Conservation (phyloP, 1,140 invertebrate species). For the Nephila pilipes region DNA sequence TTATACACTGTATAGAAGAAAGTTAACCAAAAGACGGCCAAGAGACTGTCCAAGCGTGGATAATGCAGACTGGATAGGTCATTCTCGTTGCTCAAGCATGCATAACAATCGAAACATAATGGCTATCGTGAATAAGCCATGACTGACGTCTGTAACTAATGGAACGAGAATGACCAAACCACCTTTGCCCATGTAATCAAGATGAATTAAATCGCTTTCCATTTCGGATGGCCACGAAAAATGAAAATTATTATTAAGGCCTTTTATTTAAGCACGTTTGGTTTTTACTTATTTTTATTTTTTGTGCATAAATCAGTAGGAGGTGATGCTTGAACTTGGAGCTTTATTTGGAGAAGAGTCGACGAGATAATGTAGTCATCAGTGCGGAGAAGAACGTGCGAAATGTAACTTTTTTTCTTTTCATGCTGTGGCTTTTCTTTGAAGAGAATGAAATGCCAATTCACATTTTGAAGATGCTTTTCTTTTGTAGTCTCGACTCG, state of each 20-base stretch:
- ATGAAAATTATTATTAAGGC: not conserved
- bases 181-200: not conserved
- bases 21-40: not conserved
- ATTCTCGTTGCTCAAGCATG: constrained; percentile 25
- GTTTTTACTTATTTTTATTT: not conserved
- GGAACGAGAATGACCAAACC: constrained; percentile 12
- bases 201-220: constrained; percentile 45
- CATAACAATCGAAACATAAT: constrained; percentile 4
- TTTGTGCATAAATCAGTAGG: not conserved
- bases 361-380: not conserved
- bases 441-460: too few species aligned
- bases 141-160: constrained; percentile 33
- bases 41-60: not conserved
- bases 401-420: not conserved
- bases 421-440: not conserved
- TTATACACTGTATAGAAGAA: not conserved
- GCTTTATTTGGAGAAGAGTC: not conserved
- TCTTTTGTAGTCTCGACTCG: too few species aligned
- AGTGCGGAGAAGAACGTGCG: not conserved
- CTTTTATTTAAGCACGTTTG: not conserved
- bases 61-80: not conserved
- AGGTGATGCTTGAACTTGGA: not conserved
- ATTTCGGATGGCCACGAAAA: not conserved
- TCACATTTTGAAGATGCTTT: too few species aligned
- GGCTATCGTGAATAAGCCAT: constrained; percentile 24